Evolutionary conservation across 2,888 invertebrate species (phyloP), one percentile per base, ranked within the genome.

Genomic region (Brachynemurus nebulosus): DNA sequence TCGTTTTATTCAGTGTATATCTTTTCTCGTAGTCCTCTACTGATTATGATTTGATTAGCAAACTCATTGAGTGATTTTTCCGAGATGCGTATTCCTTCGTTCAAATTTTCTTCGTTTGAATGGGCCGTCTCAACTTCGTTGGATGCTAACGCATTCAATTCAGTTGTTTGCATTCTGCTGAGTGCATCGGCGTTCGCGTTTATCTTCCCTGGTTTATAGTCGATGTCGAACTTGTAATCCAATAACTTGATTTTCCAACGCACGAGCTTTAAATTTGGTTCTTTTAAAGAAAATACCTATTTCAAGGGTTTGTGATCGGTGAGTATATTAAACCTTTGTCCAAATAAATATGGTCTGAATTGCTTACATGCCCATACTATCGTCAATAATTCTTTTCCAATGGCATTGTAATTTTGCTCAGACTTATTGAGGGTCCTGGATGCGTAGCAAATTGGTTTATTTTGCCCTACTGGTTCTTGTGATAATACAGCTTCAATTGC

Each of bases 251-350:
- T 33, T 21, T 52, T 41, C 55, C 57, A 59, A 11, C 54, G 54
- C n/a, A n/a, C n/a, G n/a, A n/a, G n/a, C n/a, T n/a, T n/a, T n/a
- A n/a, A 54, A 5, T 47, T 47, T 0, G 55, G 56, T 1, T 57
- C 54, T 46, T 57, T 61, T 1, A 51, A 20, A 23, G 51, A 57
- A 33, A 58, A 54, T 3, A 63, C 45, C 58, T 58, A 62, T 2
- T 49, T 52, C 23, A 62, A 45, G 1, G 60, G 59, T 49, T 50
- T 46, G 45, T 63, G 62, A 44, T 64, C 61, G 0, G 56, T 63
- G 2, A 56, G 16, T 8, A 64, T 54, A 9, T 33, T 51, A 36
- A 63, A 64, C 46, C 57, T 51, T 33, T 53, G 50, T 12, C 62
- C 62, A 25, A 48, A 53, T 3, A 59, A 20, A 37, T 58, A 59